Base-by-base conservation (phyloP, 2,888 invertebrate species). In the Epistrophella euchroma region DNA sequence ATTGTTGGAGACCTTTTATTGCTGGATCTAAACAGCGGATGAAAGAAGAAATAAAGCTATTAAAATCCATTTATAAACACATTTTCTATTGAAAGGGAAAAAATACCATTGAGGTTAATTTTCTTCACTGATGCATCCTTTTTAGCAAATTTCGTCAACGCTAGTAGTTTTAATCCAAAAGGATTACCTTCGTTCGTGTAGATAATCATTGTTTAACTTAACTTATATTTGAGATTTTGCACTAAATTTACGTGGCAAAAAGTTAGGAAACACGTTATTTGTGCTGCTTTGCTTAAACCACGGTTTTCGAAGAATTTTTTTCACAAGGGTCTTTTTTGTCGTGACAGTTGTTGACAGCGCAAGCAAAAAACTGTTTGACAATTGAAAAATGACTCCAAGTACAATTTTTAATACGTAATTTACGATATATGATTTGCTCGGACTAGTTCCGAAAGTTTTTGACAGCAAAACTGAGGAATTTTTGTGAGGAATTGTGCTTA, bases 141-240 rank as follows among this genome's bases (percentile, higher is more conserved):
- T 87, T 95, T 94, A 0, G 94, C 94, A 88, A 95, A 94, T 90
- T 95, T 95, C 11, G 95, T 94, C 80, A 96, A 95, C 89, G 96
- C 93, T 35, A 96, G 90, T 88, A 97, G 90, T 91, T 97, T 97
- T 87, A 97, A 93, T 25, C 95, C 94, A 22, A 96, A 94, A 37
- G 96, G 96, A 92, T 97, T 97, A 89, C 95, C 96, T 90, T 95
- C 94, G 90, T 97, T 97, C 11, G 96, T 95, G 88, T 94, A 94
- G 88, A 96, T 94, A 90, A 95, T 95, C 95, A 96, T 96, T 64
- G 81, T 84, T 47, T 5, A 13, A 50, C 64, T 50, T 77, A 58
- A 37, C 9, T 75, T 64, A 55, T 68, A 71, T 17, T 17, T 50
- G 11, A 9, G 7, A 62, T 2, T 55, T 66, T 56, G 3, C 35